These are phyloP conservation scores for Dichetophora obliterata DNA, from an alignment of 2,888 invertebrate genomes.

Conservation along the genomic window DNA sequence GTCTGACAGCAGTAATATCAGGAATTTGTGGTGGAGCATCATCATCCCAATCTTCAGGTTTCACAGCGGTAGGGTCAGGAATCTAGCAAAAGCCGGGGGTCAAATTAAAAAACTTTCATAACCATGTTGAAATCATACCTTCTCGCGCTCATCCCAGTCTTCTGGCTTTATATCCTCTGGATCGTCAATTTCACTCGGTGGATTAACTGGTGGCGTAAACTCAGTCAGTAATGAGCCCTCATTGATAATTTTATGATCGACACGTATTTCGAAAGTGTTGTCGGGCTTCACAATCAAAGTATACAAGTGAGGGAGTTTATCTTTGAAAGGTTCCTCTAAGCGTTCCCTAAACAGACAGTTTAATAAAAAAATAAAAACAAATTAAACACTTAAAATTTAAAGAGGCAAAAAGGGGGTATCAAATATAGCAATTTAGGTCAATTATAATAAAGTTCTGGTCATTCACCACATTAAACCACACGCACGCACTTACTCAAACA, in stretches of 20 bases:
- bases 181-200: constrained; percentile 94
- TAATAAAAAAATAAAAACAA: neutral
- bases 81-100: constrained; percentile 72
- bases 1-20: constrained; percentile 86
- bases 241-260: constrained; percentile 88
- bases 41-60: constrained; percentile 98
- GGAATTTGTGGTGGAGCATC: constrained; percentile 90
- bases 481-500: neutral
- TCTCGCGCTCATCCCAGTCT: constrained; percentile 97
- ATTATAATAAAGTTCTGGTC: neutral
- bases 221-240: constrained; percentile 90
- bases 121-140: constrained; percentile 60
- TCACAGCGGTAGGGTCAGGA: constrained; percentile 86
- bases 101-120: neutral
- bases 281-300: constrained; percentile 84
- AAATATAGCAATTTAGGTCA: neutral
- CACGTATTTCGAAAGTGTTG: constrained; percentile 82
- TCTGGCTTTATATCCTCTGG: constrained; percentile 86
- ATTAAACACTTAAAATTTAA: neutral
- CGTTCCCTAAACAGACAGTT: constrained; percentile 72
- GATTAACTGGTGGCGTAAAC: constrained; percentile 94
- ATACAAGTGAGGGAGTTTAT: constrained; percentile 92
- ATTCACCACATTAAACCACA: constrained; percentile 13
- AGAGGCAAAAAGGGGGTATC: neutral
- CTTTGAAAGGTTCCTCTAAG: constrained; percentile 88